phyloP scores from a whole-genome alignment of 2,888 invertebrate species.

The Spilosoma lubricipeda region DNA sequence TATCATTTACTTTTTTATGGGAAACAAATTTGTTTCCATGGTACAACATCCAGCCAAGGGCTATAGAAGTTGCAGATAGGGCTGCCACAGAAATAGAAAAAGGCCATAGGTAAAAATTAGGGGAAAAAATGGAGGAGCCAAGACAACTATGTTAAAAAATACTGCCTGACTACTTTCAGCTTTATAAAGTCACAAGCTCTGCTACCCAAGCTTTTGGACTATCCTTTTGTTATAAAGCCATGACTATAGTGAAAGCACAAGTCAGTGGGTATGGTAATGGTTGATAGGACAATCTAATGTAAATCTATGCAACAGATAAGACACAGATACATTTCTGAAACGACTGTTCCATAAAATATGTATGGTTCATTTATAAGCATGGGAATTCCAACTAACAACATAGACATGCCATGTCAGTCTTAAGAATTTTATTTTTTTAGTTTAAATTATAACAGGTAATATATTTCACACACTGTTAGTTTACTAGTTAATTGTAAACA shows the following conservation, averaged over 20 bases:
- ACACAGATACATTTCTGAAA: not conserved
- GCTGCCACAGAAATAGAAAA: too few relatives aligned
- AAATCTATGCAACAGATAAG: not conserved
- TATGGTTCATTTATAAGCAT: not conserved
- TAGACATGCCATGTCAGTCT: not conserved
- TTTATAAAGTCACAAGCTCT: too few relatives aligned
- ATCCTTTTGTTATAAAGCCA: not conserved
- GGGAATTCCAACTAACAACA: not conserved
- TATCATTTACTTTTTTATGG: too few relatives aligned
- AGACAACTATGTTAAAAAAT: too few relatives aligned
- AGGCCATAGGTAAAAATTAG: too few relatives aligned
- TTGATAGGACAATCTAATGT: not conserved
- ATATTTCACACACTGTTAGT: not conserved
- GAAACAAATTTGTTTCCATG: too few relatives aligned
- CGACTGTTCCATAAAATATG: not conserved
- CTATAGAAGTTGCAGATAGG: too few relatives aligned
- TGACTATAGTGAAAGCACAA: not conserved
- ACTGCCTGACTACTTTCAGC: too few relatives aligned
- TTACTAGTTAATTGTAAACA: not conserved
- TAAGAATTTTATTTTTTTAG: not conserved
- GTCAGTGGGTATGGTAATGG: too few relatives aligned
- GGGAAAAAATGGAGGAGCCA: too few relatives aligned
- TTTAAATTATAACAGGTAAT: not conserved
- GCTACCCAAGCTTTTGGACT: too few relatives aligned
- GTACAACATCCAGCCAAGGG: too few relatives aligned